phyloP scores from a whole-genome alignment of 1,140 invertebrate species.

The silkworm (Bombyx mori) region ASM3026992v2 NC_085123.1:15402001-15402500 shows the following conservation, averaged over 20 bases:
- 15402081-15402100: too few species aligned
- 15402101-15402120: slow-evolving; percentile 35
- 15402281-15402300: slow-evolving; percentile 28
- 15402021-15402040: too few species aligned
- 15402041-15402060: too few species aligned
- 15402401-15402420: slow-evolving; percentile 17
- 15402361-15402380: slow-evolving; percentile 67
- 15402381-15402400: slow-evolving; percentile 32
- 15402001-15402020: too few species aligned
- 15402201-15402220: slow-evolving; percentile 1
- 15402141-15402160: slow-evolving; percentile 50
- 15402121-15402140: slow-evolving; percentile 57
- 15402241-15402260: background rate
- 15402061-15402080: too few species aligned
- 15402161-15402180: slow-evolving; percentile 13
- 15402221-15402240: background rate
- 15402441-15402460: slow-evolving; percentile 14
- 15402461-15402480: too few species aligned
- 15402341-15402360: slow-evolving; percentile 49
- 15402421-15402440: slow-evolving; percentile 23
- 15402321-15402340: slow-evolving; percentile 20
- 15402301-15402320: slow-evolving; percentile 26
- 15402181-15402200: background rate
- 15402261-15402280: slow-evolving; percentile 10
- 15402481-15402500: too few species aligned